These are phyloP conservation scores for Drosophila ironensis DNA, from an alignment of 1,140 invertebrate genomes.

Conservation along the genomic window DNA sequence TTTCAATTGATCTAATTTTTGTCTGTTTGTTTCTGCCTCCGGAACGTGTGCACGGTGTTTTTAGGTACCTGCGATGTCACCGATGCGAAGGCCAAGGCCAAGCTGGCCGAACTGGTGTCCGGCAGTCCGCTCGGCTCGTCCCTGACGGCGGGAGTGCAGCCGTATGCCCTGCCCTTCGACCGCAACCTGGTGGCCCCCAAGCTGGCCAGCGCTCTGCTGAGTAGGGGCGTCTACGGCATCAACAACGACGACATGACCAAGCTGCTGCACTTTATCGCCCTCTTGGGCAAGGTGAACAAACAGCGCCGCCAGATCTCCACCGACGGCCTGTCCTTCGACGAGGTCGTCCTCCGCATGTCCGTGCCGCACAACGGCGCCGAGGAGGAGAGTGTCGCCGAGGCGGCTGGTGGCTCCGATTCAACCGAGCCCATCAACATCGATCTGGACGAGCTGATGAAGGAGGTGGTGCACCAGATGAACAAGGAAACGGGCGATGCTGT, in stretches of 20 bases:
- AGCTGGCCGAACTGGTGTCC: no score
- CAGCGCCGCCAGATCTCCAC: constrained; percentile 14
- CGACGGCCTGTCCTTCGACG: constrained; percentile 28
- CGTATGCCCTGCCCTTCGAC: constrained; percentile 72
- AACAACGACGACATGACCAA: constrained; percentile 89
- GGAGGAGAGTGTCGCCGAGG: neutral
- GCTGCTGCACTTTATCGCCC: constrained; percentile 89
- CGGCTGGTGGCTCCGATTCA: neutral
- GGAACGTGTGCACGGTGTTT: neutral
- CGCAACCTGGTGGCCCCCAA: constrained; percentile 86
- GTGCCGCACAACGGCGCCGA: neutral
- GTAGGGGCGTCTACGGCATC: constrained; percentile 90
- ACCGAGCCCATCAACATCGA: constrained; percentile 37
- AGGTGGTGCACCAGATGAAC: constrained; percentile 58
- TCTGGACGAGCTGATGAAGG: constrained; percentile 52
- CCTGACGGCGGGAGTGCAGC: no score
- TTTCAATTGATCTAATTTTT: constrained; percentile 7
- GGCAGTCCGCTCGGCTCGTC: no score
- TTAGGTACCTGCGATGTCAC: neutral
- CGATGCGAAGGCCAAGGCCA: constrained; percentile 4
- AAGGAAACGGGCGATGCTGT: constrained; percentile 15
- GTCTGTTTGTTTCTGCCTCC: neutral
- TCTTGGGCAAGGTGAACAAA: constrained; percentile 82
- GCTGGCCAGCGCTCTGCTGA: constrained; percentile 88
- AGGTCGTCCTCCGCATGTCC: constrained; percentile 29